Conservation (phyloP, 2,888 invertebrate genomes). For the Coremacera marginata region DNA sequence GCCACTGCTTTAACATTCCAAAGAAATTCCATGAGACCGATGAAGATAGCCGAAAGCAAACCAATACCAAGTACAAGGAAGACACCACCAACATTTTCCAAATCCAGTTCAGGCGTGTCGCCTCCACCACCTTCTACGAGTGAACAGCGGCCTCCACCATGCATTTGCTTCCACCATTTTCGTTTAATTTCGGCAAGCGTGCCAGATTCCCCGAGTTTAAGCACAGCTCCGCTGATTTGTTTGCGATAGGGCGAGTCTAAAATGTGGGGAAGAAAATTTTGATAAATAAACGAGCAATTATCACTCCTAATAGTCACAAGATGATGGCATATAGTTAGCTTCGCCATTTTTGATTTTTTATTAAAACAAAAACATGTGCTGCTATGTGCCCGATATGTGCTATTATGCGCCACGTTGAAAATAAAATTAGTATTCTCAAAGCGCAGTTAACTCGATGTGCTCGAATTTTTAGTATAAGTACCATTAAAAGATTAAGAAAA, state of each 20-base stretch:
- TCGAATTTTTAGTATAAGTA: no score
- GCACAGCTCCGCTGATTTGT: conserved; percentile 86
- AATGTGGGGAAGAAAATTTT: neutral
- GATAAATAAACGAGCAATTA: neutral
- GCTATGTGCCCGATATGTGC: no score
- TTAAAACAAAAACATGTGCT: no score
- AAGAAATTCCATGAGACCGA: conserved; percentile 86
- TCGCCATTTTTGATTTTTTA: no score
- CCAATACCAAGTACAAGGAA: conserved; percentile 87
- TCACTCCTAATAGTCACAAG: neutral
- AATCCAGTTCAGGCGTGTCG: conserved; percentile 65
- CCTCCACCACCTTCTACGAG: conserved; percentile 52
- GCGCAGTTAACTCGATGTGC: no score
- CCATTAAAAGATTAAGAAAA: no score
- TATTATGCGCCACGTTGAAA: no score
- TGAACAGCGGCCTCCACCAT: conserved; percentile 68
- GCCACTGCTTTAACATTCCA: conserved; percentile 86
- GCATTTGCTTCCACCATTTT: conserved; percentile 90
- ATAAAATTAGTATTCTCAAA: no score
- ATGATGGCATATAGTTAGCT: no score
- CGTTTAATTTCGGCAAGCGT: conserved; percentile 83
- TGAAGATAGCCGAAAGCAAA: conserved; percentile 76
- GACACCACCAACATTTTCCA: conserved; percentile 88
- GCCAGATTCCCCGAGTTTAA: conserved; percentile 92
- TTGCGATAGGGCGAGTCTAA: conserved; percentile 83